These are phyloP conservation scores for Nycteola revayana DNA, from an alignment of 2,888 invertebrate genomes.

Conservation along the genomic window DNA sequence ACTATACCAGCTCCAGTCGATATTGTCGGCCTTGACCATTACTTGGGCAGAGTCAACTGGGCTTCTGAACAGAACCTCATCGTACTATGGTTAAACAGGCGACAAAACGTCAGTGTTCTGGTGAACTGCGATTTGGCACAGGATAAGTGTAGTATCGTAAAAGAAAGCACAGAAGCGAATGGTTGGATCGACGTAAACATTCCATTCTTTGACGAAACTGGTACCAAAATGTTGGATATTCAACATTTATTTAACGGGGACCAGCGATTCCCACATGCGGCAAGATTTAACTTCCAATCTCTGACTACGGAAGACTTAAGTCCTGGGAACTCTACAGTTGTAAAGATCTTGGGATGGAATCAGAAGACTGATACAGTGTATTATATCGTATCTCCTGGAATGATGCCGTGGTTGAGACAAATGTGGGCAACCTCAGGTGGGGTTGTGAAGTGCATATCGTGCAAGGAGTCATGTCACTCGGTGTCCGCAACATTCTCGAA, in stretches of 20 bases:
- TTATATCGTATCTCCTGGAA: slow-evolving; percentile 85
- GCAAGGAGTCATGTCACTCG: slow-evolving; percentile 84
- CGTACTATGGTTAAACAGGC: slow-evolving; percentile 92
- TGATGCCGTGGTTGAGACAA: slow-evolving; percentile 86
- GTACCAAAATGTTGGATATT: slow-evolving; percentile 69
- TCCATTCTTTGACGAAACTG: slow-evolving; percentile 76
- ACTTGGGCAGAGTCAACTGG: slow-evolving; percentile 89
- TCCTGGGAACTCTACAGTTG: slow-evolving; percentile 82
- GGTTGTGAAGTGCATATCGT: slow-evolving; percentile 83
- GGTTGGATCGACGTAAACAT: slow-evolving; percentile 87
- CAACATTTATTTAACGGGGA: slow-evolving; percentile 54
- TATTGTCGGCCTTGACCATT: slow-evolving; percentile 82
- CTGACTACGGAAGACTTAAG: slow-evolving; percentile 69
- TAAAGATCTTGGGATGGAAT: slow-evolving; percentile 84
- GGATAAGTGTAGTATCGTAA: slow-evolving; percentile 63
- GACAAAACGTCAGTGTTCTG: slow-evolving; percentile 87
- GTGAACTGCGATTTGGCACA: slow-evolving; percentile 79
- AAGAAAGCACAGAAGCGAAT: slow-evolving; percentile 75
- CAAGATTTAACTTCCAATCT: slow-evolving; percentile 54
- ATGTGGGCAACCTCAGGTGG: slow-evolving; percentile 79
- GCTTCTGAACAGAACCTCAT: slow-evolving; percentile 84
- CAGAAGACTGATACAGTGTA: slow-evolving; percentile 82
- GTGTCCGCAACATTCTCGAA: slow-evolving; percentile 83
- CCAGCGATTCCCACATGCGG: slow-evolving; percentile 71
- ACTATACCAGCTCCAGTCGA: slow-evolving; percentile 77